Base-by-base conservation (phyloP, 2,797 vertebrate genomes). In the Ammospiza maritima region DNA sequence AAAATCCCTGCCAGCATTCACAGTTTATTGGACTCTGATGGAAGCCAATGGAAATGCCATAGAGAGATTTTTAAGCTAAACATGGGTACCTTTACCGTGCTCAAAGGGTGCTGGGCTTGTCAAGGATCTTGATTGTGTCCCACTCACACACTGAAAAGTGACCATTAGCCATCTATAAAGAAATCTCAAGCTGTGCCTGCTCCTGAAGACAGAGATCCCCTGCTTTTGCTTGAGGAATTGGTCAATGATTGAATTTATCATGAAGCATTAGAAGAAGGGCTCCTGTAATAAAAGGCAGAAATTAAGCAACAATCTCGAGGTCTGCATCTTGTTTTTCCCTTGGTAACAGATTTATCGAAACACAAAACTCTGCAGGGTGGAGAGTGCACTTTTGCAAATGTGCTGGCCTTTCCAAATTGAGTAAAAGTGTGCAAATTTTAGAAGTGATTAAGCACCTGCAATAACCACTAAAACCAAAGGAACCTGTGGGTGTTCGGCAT, bases 301-400 rank as follows among this genome's bases (percentile, higher is more conserved):
- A 91, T 71, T 77, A 74, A 36, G 32, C 16, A 45, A 4, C 40
- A 50, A 3, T 42, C 38, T 71, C 4, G 1, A 77, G 64, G 36
- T 77, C 30, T 90, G 45, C 34, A 30, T 53, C 32, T 79, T 45
- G 30, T 57, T 89, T 82, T 79, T 50, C 75, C 38, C 27, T 77
- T 19, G 8, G 38, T 77, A 88, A 60, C 19, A 15, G 5, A 9
- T 77, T 74, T 77, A 85, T 29, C n/a, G 72, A 85, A 83, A 44
- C 44, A 61, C 13, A 57, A 72, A 92, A 40, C 38, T 80, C 82
- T 94, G 81, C 57, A 88, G 79, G 61, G 78, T 44, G 29, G 65
- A 80, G 61, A 77, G 44, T 74, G 71, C 91, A 89, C 78, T 67
- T 85, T 88, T 92, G 79, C 38, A 94, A 88, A 93, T 92, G 65